Conservation (phyloP, 2,888 invertebrate species). For the Caenorhabditis virilis region DNA sequence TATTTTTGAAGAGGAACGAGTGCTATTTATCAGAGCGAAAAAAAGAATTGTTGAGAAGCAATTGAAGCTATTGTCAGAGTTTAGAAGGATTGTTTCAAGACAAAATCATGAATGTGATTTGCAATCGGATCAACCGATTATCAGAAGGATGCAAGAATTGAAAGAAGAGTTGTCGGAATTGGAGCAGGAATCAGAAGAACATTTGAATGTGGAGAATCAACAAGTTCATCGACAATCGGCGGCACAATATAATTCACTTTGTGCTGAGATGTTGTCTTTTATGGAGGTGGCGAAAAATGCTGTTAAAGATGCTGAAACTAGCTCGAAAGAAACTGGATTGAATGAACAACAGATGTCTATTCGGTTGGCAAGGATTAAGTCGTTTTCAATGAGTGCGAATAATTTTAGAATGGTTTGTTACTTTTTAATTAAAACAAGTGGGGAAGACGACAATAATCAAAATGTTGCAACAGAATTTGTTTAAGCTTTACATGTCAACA, state of each 20-base stretch:
- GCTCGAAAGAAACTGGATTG: background rate
- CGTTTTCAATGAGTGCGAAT: conserved; percentile 38
- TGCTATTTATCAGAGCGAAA: conserved; percentile 31
- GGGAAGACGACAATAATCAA: too few relatives aligned
- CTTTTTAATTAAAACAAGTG: too few relatives aligned
- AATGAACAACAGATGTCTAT: conserved; percentile 13
- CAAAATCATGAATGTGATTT: conserved; percentile 27
- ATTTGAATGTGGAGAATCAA: background rate
- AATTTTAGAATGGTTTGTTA: conserved; percentile 33
- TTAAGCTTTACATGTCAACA: too few relatives aligned
- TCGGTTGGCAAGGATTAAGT: conserved; percentile 23
- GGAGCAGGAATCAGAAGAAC: conserved; percentile 10
- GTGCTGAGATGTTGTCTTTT: conserved; percentile 39
- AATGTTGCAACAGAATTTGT: too few relatives aligned
- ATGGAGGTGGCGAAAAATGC: conserved; percentile 10
- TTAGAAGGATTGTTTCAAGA: conserved; percentile 21
- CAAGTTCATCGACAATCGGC: conserved; percentile 39
- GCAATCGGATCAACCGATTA: conserved; percentile 27
- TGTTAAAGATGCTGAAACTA: conserved; percentile 7
- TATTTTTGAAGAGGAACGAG: conserved; percentile 46
- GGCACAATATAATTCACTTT: conserved; percentile 37
- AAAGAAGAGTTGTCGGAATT: conserved; percentile 10
- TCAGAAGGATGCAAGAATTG: conserved; percentile 24
- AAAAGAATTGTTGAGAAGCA: conserved; percentile 39
- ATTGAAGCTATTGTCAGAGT: conserved; percentile 33